Evolutionary conservation across 2,797 vertebrate species (phyloP), one percentile per base, ranked within the genome.

Genomic region (Prunella strophiata): DNA sequence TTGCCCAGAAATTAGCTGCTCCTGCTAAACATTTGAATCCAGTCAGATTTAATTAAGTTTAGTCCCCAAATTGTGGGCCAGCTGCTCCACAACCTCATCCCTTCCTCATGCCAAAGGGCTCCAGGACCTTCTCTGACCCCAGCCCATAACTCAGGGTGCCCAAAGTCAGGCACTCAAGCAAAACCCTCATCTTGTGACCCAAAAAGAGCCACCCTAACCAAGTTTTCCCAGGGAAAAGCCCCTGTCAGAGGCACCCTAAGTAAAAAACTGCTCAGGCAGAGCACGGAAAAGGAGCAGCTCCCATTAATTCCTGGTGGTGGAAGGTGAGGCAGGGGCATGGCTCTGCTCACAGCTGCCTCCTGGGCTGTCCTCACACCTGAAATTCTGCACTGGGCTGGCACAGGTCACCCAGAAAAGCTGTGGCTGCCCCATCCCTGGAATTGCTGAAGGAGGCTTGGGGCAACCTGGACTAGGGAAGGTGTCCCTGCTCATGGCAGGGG

Each of bases 271-370:
- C 52, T 45, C 18, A 29, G 42, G 23, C n/a, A 51, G 66, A 38
- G 45, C 9, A 3, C 0, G 1, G 52, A 7, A 19, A 54, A 42
- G 0, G 1, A 57, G 65, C 38, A 36, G 74, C 67, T 29, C 20
- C 1, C 1, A 4, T 8, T 3, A 11, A 40, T 30, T 25, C 29
- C 63, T 47, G 63, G n/a, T 7, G 70, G 23, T 0, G 6, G 50
- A 12, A 58, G 78, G 19, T 4, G 58, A 15, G 45, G 3, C 8
- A 8, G 32, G 50, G 38, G 30, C 2, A 0, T 26, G 45, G 79
- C 57, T 36, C 66, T 36, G 66, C 38, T 18, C 27, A 40, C 40
- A 63, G n/a, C 36, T 4, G 7, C 10, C 48, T 18, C 17, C 54
- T 4, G 20, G 14, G 22, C 38, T 16, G 23, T 26, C 59, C 75